Evolutionary conservation across 2,797 vertebrate genomes (phyloP), one percentile per base, ranked within the genome.

Genomic region (Schizopygopsis malacanthus): DNA sequence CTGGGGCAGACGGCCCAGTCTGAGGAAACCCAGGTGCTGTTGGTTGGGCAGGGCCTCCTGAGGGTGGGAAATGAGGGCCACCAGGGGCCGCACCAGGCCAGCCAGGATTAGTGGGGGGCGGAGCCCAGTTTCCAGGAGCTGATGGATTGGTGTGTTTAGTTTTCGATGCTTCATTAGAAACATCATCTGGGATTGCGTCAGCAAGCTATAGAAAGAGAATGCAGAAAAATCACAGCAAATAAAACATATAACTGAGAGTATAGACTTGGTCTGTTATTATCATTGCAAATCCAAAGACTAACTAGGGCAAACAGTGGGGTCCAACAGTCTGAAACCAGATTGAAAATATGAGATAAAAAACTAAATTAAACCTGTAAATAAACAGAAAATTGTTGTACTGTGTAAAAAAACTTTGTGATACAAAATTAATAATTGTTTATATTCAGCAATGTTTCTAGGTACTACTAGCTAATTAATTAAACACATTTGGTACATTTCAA

Each of bases 121-220:
- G 91, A 16, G 89, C 91, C 41, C 92, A 90, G 56, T 84, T 81
- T 28, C 90, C 91, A 1, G 94, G 93, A 28, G 88, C 94, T 7
- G 93, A 90, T 0, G 97, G 95, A 88, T 97, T 98, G 0, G 92
- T 92, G 91, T 95, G 96, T 87, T 95, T 95, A 76, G 94, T 95
- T 89, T 95, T 95, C 79, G 96, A 93, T 25, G 95, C 96, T 93
- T 97, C 95, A 91, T 95, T 93, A 1, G 95, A 91, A 15, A 93
- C 90, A 54, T 96, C 95, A 25, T 98, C 98, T 59, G 93, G 94
- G 89, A 99, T 95, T 39, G 98, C 98, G 93, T 99, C 98, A 88
- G 96, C 88, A 94, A 99, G 94, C 98, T 99, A 85, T 79, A 94
- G 89, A 7, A 89, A 11, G 91, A 89, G 11, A 76, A 65, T 39